Conservation (phyloP, 2,113 vertebrate species). For the Tetraodon nigroviridis region DNA sequence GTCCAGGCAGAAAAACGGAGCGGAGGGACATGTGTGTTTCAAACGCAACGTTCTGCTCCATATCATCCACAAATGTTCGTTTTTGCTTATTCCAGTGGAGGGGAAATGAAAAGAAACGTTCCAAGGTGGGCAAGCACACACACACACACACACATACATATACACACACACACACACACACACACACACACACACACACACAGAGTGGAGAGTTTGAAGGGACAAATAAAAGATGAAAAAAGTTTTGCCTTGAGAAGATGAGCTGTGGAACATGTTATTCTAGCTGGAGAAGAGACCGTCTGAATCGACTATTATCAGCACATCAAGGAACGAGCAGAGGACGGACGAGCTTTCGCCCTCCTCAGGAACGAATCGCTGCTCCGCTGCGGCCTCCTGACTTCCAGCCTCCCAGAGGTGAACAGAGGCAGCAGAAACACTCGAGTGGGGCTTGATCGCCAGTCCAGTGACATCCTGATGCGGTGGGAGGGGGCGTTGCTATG, state of each 20-base stretch:
- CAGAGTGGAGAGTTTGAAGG: slow-evolving; percentile 27
- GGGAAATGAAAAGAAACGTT: slow-evolving; percentile 52
- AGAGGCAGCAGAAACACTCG: background rate
- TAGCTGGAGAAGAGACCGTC: slow-evolving; percentile 37
- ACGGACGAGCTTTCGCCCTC: background rate
- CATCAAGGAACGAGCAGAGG: slow-evolving; percentile 26
- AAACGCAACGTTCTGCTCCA: slow-evolving; percentile 60
- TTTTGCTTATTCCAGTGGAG: slow-evolving; percentile 47
- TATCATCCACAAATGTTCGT: slow-evolving; percentile 64
- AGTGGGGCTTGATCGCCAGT: slow-evolving; percentile 17
- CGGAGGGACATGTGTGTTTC: slow-evolving; percentile 35
- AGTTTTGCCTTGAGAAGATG: slow-evolving; percentile 21
- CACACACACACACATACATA: slow-evolving; percentile 9
- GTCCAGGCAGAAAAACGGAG: slow-evolving; percentile 8
- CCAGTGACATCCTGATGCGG: slow-evolving; percentile 45
- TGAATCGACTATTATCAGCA: slow-evolving; percentile 16
- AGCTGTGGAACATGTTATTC: slow-evolving; percentile 38
- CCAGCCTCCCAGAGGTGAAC: background rate
- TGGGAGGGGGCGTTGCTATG: slow-evolving; percentile 17
- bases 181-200: background rate
- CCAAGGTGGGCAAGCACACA: slow-evolving; percentile 22
- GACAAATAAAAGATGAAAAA: slow-evolving; percentile 50
- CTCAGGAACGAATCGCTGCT: slow-evolving; percentile 21
- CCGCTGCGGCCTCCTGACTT: slow-evolving; percentile 1
- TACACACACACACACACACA: background rate